Evolutionary conservation across 2,888 invertebrate genomes (phyloP).

Genomic region (Meganola albula): DNA sequence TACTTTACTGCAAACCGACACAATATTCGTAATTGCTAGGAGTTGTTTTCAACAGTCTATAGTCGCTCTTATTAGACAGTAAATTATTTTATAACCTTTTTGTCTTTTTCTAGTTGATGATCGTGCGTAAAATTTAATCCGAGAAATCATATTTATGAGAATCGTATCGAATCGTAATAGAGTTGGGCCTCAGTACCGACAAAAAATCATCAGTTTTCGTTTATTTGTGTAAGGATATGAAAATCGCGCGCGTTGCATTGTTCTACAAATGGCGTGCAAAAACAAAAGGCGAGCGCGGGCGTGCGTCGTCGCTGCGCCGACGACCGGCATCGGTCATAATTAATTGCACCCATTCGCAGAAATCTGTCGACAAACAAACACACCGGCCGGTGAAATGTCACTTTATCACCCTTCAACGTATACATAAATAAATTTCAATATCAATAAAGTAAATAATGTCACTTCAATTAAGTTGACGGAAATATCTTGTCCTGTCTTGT

Average conservation of each 20-base stretch:
- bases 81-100: no score
- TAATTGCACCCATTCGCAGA: conserved; percentile 69
- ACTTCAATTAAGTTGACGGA: conserved; percentile 42
- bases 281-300: conserved; percentile 52
- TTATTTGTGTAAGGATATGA: conserved; percentile 60
- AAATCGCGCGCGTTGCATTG: conserved; percentile 61
- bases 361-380: conserved; percentile 56
- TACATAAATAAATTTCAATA: conserved; percentile 57
- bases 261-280: conserved; percentile 64
- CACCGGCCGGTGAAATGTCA: conserved; percentile 47
- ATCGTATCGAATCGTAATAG: no score
- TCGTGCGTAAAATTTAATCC: no score
- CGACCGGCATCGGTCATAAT: conserved; percentile 61
- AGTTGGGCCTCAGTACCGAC: conserved; percentile 30
- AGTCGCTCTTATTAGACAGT: no score
- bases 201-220: conserved; percentile 53
- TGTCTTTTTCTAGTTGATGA: no score
- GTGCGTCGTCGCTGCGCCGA: conserved; percentile 26
- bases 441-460: conserved; percentile 43
- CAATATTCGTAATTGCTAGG: no score
- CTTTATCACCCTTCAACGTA: conserved; percentile 57
- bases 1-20: no score
- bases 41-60: no score
- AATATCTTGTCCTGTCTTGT: conserved; percentile 34
- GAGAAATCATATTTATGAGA: no score